Percentiles rank a stretch among this genome's conserved stretches.
Conservation (phyloP, 1,140 invertebrate genomes). For the Muscidifurax raptorellus region DNA sequence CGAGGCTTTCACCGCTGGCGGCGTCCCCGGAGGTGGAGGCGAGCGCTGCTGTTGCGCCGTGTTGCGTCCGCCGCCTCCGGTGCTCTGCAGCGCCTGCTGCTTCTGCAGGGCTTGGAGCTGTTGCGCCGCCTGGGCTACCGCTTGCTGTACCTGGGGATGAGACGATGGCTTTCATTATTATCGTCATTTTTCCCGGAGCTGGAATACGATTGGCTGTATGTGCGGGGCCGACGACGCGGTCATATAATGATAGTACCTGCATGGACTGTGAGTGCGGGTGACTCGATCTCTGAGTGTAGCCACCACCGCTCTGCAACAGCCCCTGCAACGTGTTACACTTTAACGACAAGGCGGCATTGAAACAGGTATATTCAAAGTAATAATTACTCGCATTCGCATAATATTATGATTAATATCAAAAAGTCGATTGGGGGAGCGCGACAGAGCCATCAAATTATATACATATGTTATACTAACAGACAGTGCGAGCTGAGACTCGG, state of each 20-base stretch:
- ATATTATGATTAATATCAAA: background rate
- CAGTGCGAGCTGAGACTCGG: too few species aligned
- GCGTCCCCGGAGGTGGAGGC: constrained; percentile 71
- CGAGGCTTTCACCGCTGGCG: constrained; percentile 74
- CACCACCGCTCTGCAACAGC: constrained; percentile 72
- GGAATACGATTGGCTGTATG: too few species aligned
- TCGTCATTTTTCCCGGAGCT: too few species aligned
- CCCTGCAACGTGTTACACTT: constrained; percentile 68
- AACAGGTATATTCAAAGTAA: too few species aligned
- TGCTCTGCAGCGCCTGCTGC: constrained; percentile 75
- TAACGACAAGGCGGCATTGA: background rate
- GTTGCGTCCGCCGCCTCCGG: constrained; percentile 53
- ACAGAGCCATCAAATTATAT: background rate
- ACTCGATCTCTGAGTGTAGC: constrained; percentile 71
- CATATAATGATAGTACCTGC: constrained; percentile 67
- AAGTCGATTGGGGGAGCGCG: background rate
- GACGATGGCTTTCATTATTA: background rate
- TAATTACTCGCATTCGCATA: background rate
- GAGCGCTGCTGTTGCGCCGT: constrained; percentile 68
- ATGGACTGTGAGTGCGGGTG: constrained; percentile 73
- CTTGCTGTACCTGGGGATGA: constrained; percentile 81
- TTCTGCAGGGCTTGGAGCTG: constrained; percentile 88
- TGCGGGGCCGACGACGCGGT: too few species aligned
- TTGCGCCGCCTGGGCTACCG: constrained; percentile 88
- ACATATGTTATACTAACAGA: too few species aligned